A percentile compares a stretch with the other conserved stretches of the same genome.
Conservation (phyloP, 2,888 invertebrate genomes). For the Xylota segnis region DNA sequence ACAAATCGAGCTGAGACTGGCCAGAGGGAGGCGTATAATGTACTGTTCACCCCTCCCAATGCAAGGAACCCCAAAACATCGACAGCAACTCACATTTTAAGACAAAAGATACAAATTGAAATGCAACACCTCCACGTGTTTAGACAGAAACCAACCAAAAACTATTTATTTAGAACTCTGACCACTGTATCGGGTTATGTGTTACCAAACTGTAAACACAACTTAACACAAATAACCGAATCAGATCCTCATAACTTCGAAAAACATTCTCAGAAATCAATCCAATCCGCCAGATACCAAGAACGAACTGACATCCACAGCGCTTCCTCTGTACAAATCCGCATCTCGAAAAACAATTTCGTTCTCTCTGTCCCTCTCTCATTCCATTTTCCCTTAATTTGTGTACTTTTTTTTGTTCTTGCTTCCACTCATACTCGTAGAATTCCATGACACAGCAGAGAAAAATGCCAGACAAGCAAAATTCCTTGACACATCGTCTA, state of each 20-base stretch:
- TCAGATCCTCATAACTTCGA: neutral
- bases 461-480: constrained; percentile 61
- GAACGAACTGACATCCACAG: constrained; percentile 9
- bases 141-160: neutral
- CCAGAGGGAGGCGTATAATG: no score
- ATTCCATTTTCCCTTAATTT: constrained; percentile 3
- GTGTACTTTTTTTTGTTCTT: neutral
- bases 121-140: neutral
- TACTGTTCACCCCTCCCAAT: no score
- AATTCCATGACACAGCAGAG: constrained; percentile 47
- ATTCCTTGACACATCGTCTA: constrained; percentile 64
- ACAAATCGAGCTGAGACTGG: no score
- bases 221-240: neutral
- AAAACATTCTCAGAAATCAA: constrained; percentile 31
- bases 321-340: constrained; percentile 28
- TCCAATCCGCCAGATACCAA: constrained; percentile 2
- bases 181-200: neutral
- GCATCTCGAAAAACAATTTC: constrained; percentile 9
- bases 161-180: neutral
- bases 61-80: no score
- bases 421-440: constrained; percentile 8
- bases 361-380: neutral
- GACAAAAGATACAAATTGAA: no score
- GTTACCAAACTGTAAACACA: neutral
- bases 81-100: no score